Percentiles rank a stretch among this genome's conserved stretches.
phyloP scores from a whole-genome alignment of 2,888 invertebrate genomes.

The Notodonta dromedarius region DNA sequence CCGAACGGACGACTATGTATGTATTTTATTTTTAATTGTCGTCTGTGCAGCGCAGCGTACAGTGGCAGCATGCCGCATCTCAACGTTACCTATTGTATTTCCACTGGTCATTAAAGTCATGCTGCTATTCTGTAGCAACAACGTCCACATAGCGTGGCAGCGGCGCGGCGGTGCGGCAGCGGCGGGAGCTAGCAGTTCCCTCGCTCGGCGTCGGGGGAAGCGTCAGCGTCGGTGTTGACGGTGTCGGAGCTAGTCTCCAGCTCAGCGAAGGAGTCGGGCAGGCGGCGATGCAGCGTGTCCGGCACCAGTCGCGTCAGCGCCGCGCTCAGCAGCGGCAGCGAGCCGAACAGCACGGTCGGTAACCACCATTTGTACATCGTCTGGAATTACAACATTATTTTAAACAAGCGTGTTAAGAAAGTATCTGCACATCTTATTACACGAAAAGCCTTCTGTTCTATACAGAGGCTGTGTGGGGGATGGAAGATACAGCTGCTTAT shows the following conservation, averaged over 20 bases:
- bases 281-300: conserved; percentile 84
- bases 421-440: too few species aligned
- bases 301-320: conserved; percentile 82
- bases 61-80: not conserved
- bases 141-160: not conserved
- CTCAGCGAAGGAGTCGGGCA: conserved; percentile 85
- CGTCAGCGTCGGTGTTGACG: conserved; percentile 8
- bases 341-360: conserved; percentile 80
- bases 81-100: not conserved
- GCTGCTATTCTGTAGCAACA: not conserved
- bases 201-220: conserved; percentile 65
- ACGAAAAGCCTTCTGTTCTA: too few species aligned
- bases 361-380: conserved; percentile 67
- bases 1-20: too few species aligned
- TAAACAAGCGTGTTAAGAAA: not conserved
- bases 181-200: conserved; percentile 26
- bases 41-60: not conserved
- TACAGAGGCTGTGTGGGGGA: too few species aligned
- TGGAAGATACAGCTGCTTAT: too few species aligned
- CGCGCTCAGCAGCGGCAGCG: conserved; percentile 82
- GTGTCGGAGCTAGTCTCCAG: conserved; percentile 41
- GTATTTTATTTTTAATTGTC: too few species aligned
- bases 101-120: not conserved
- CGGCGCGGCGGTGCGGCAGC: conserved; percentile 5
- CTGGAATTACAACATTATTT: conserved; percentile 35